Evolutionary conservation across 2,113 vertebrate species (phyloP).

Genomic region (Pica pica): DNA sequence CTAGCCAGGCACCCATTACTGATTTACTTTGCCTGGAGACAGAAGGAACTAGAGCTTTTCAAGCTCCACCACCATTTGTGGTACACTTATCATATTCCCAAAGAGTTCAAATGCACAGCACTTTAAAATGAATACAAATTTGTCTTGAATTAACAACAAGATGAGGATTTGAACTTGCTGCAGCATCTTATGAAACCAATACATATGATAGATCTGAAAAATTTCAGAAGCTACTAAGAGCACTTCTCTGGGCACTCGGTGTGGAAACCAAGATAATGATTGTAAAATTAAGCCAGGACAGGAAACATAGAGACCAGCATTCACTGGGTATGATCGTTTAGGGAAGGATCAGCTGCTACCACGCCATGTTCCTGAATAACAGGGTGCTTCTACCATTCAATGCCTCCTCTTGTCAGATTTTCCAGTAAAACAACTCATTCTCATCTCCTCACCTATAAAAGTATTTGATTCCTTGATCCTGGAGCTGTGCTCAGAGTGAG

Average conservation of each 20-base stretch:
- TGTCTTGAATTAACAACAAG: not conserved
- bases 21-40: not conserved
- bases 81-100: not conserved
- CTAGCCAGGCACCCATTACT: not conserved
- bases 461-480: not conserved
- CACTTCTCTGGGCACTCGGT: not conserved
- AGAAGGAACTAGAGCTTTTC: not conserved
- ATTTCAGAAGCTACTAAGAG: not conserved
- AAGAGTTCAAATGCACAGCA: not conserved
- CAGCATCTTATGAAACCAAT: not conserved
- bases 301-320: not conserved
- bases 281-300: not conserved
- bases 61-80: not conserved
- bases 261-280: not conserved
- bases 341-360: not conserved
- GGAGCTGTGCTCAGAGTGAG: not conserved
- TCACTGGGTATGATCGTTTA: not conserved
- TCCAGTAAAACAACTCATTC: not conserved
- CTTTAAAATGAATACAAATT: not conserved
- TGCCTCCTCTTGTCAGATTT: not conserved
- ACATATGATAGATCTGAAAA: not conserved
- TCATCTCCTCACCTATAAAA: not conserved
- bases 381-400: not conserved
- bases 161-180: not conserved
- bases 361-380: not conserved